Base-by-base conservation (phyloP, 2,113 vertebrate genomes). In the Dolichallabes microphthalmus region DNA sequence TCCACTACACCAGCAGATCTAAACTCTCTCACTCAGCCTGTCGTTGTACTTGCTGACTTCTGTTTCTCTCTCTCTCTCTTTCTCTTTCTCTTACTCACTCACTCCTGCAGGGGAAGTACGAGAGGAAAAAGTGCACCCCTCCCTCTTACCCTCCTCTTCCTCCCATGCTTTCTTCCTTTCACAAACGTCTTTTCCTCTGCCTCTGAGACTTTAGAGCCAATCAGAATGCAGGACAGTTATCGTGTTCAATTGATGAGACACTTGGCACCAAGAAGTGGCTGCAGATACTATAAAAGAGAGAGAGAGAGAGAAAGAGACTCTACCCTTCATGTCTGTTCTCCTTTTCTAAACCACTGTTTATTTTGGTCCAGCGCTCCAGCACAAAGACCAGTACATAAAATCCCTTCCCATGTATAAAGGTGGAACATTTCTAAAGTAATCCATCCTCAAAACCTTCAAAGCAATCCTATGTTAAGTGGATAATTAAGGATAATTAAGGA, bases 21-120 rank as follows among this genome's bases (percentile, higher is more conserved):
- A 52, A 80, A 52, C 74, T 82, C 84, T 86, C 82, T 63, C 82
- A 39, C 64, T 27, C 71, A 76, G 82, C 64, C 88, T 81, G 79
- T 74, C 73, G 64, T 74, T 74, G 80, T 86, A 64, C 91, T 89
- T 87, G 89, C 89, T 92, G 92, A 90, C 83, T 89, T 81, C 82
- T 87, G 84, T 91, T 88, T 77, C 88, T 53, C 88, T 82, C 87
- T 73, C 85, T 82, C 83, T 30, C 87, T 69, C 85, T 22, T 84
- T 57, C 88, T 55, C 77, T 57, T 87, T 55, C 77, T 58, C 87
- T 78, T 63, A 3, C 80, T 45, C 79, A 61, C 86, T 58, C 82
- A 19, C 55, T 66, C 85, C n/a, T 85, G 77, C 86, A 87, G 58
- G 74, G 74, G 27, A 83, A 83, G 66, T 71, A 79, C 4, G 4